Evolutionary conservation across 2,797 vertebrate species (phyloP).

Genomic region (Mionectes olivaceus): DNA sequence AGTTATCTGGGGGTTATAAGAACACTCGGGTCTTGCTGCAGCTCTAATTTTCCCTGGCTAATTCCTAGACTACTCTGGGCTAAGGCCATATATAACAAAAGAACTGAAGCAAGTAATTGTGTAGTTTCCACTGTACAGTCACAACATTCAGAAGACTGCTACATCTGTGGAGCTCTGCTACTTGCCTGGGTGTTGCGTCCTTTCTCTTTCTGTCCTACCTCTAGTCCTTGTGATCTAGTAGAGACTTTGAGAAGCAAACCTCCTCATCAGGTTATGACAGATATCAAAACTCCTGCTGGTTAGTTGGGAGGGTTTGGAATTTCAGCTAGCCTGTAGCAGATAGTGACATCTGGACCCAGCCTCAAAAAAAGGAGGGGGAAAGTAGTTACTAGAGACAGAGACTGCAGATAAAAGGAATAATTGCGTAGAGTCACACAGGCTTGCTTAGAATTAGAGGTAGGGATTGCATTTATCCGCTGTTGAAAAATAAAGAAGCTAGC

Average conservation of each 20-base stretch:
- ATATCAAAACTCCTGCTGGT: fast-evolving
- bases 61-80: not conserved
- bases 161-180: not conserved
- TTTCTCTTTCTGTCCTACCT: not conserved
- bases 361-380: not conserved
- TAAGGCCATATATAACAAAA: not conserved
- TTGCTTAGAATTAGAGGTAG: not conserved
- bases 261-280: not conserved
- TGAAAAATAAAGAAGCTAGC: not conserved
- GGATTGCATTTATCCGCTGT: not conserved
- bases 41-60: not conserved
- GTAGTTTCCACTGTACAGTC: not conserved
- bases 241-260: not conserved
- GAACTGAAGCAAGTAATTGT: not conserved
- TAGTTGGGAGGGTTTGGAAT: not conserved
- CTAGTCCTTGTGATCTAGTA: not conserved
- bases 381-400: not conserved
- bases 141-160: not conserved
- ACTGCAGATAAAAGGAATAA: not conserved
- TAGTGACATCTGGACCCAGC: fast-evolving
- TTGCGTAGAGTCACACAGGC: not conserved
- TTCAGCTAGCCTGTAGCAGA: not conserved
- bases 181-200: not conserved
- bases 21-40: not conserved
- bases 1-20: not conserved